Base-by-base conservation (phyloP, 2,113 vertebrate genomes). In the Nematolebias whitei region DNA sequence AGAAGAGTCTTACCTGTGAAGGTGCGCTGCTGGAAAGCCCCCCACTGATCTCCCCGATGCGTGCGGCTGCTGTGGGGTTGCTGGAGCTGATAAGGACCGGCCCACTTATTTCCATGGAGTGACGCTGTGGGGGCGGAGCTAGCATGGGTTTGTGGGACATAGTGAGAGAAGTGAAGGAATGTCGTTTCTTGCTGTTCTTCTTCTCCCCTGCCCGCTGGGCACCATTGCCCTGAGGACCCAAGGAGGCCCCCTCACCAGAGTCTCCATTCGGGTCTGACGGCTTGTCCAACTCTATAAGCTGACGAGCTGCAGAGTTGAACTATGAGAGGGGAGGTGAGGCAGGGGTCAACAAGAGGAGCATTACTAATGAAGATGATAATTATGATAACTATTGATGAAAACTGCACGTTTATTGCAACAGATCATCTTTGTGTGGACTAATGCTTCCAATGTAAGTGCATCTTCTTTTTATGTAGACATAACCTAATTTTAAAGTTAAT, bases 91-190 rank as follows among this genome's bases (percentile, higher is more conserved):
- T 98, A 80, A 99, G 96, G 43, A 99, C 97, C 0, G 97, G 98
- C 26, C 97, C 96, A 35, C 98, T 99, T 72, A 99, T 99, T 87
- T 99, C 98, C 97, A 98, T 96, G 58, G 97, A 99, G 91, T 98
- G 97, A 39, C 97, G 95, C 80, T 99, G 93, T 19, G 97, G 93
- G 74, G 97, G 97, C 59, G 94, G 90, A 4, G 96, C 95, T 79
- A 96, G 95, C 41, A 94, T 92, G 43, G 96, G 94, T 77, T 98
- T 99, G 93, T 94, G 96, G 65, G 97, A 97, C 96, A 96, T 99
- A 60, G 95, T 98, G 78, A 99, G 95, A 19, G 98, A 99, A 50
- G 97, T 99, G 90, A 99, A 99, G 53, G 97, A 99, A 91, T 99
- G 97, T 1, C 97, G 92, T 84, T 99, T 99, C 93, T 96, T 97